Evolutionary conservation across 2,797 vertebrate species (phyloP), one percentile per base, ranked within the genome.

Genomic region (Potorous gilbertii): DNA sequence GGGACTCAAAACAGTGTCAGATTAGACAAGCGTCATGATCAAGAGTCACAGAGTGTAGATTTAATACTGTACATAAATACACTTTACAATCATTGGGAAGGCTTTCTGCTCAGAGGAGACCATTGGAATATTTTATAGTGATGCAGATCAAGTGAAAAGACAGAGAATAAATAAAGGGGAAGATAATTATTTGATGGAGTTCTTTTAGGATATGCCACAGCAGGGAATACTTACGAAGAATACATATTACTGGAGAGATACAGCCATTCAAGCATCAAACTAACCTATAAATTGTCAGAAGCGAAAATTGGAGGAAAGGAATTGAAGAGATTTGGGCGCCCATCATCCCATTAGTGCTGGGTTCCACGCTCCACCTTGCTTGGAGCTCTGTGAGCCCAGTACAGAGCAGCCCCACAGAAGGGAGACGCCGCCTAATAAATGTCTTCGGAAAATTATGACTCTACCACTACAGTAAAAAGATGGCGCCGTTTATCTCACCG

Each of bases 121-220:
- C 97, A 97, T 97, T 96, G 98, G 98, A 98, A 98, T 99, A 98
- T 98, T 98, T 99, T 98, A 99, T 98, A 97, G 98, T 97, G 98
- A 99, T 98, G 98, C 98, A 99, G 98, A 99, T 98, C 98, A 94
- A 98, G 98, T 98, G 98, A 98, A 98, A 98, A 98, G 98, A 98
- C 98, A 98, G 98, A 98, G 98, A 98, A 98, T 98, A 98, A 99
- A 99, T 98, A 98, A 98, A 98, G 98, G 98, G 96, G 98, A 98
- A 98, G 98, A 98, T 99, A 98, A 98, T 99, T 98, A 98, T 99
- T 98, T 99, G 98, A 99, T 98, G 98, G 98, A 98, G 98, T 98
- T 98, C 98, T 99, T 98, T 98, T 98, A 98, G 98, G 98, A 98
- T 98, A 97, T 92, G 97, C 98, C 98, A 98, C 98, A 99, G 98